Evolutionary conservation across 2,888 invertebrate species (phyloP).

Genomic region (Stenodera caucasica): DNA sequence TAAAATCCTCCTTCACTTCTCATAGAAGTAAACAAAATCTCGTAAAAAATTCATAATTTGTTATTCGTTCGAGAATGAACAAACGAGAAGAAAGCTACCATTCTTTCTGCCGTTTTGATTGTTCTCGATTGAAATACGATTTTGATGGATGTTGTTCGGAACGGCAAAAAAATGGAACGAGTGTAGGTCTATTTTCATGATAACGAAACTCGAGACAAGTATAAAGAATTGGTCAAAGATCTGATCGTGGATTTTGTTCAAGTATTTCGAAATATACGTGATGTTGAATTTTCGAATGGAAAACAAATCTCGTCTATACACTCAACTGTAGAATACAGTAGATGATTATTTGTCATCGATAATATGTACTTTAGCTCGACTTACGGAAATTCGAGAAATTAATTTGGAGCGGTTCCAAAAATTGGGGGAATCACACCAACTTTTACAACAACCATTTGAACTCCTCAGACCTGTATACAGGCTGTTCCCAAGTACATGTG

Average conservation of each 20-base stretch:
- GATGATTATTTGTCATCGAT: slow-evolving; percentile 5
- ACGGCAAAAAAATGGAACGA: not conserved
- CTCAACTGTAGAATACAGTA: not conserved
- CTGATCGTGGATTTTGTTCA: not conserved
- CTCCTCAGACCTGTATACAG: no score
- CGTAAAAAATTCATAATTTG: not conserved
- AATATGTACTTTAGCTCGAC: no score
- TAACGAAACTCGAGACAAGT: not conserved
- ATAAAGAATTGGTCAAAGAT: not conserved
- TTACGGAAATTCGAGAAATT: no score
- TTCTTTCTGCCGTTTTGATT: not conserved
- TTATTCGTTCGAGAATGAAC: not conserved
- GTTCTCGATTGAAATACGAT: slow-evolving; percentile 1
- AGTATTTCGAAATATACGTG: slow-evolving; percentile 1
- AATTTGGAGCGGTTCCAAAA: no score
- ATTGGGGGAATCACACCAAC: no score
- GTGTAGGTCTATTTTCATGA: not conserved
- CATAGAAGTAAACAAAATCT: not conserved
- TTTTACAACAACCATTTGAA: no score
- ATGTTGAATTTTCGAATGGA: not conserved
- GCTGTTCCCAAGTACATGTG: no score
- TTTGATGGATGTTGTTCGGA: not conserved
- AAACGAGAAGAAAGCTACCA: not conserved
- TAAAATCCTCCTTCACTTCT: no score
- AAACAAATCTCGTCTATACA: not conserved